Evolutionary conservation across 2,113 vertebrate species (phyloP).

Genomic region (human (Homo sapiens)): DNA sequence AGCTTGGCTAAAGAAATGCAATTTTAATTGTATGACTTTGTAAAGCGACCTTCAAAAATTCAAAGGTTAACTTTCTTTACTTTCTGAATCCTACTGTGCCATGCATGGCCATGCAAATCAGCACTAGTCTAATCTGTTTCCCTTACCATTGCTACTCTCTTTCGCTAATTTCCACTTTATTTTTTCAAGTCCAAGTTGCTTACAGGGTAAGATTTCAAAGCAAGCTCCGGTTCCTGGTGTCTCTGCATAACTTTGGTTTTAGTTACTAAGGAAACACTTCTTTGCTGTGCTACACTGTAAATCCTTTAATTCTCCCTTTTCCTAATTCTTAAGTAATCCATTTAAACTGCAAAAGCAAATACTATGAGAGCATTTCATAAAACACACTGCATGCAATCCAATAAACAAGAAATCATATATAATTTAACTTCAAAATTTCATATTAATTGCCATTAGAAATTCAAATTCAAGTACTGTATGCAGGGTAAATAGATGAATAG

Average conservation of each 20-base stretch:
- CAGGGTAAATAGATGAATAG: not conserved
- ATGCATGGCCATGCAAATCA: conserved; percentile 70
- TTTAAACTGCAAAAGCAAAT: conserved; percentile 62
- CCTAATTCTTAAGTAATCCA: conserved; percentile 67
- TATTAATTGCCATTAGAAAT: conserved; percentile 51
- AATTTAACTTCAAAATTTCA: not conserved
- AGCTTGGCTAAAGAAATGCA: not conserved
- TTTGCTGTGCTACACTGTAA: conserved; percentile 50
- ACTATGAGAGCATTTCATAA: conserved; percentile 28
- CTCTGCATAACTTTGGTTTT: conserved; percentile 52
- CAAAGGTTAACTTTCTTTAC: conserved; percentile 83
- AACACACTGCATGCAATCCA: not conserved
- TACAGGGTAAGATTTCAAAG: conserved; percentile 75
- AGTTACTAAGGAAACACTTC: conserved; percentile 65
- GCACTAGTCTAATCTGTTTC: conserved; percentile 70
- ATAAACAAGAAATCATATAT: conserved; percentile 33
- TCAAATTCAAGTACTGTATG: not conserved
- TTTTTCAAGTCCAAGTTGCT: conserved; percentile 69
- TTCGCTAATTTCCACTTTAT: conserved; percentile 55
- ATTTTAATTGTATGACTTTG: conserved; percentile 30
- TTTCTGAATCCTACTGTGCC: conserved; percentile 75
- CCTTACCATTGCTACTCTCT: conserved; percentile 62
- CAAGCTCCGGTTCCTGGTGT: conserved; percentile 47
- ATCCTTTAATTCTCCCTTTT: conserved; percentile 43
- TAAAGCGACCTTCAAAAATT: conserved; percentile 27